Percentiles rank a stretch among this genome's conserved stretches.
phyloP scores from a whole-genome alignment of 2,888 invertebrate genomes.

The Lasioglossum marginatum region DNA sequence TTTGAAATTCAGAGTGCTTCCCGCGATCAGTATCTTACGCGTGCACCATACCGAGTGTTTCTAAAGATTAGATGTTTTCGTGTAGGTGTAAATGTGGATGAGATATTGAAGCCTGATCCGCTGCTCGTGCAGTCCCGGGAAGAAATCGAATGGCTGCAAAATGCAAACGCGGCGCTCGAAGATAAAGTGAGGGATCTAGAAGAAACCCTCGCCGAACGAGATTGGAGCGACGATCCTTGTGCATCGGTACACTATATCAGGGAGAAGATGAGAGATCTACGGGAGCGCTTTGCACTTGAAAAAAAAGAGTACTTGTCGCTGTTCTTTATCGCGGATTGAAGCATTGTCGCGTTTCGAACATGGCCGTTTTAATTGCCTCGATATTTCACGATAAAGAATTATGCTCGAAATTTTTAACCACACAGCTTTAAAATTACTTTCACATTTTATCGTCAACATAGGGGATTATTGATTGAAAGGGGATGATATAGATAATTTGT shows the following conservation, averaged over 20 bases:
- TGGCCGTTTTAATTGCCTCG: neutral
- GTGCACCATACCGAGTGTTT: slow-evolving; percentile 28
- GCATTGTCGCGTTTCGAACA: neutral
- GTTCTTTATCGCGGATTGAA: neutral
- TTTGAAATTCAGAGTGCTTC: slow-evolving; percentile 31
- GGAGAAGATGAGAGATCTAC: slow-evolving; percentile 73
- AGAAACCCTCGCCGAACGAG: slow-evolving; percentile 76
- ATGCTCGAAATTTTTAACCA: no score
- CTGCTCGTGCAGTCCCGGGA: slow-evolving; percentile 76
- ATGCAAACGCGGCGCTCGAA: slow-evolving; percentile 73
- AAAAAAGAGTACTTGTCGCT: slow-evolving; percentile 74
- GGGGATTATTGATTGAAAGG: no score
- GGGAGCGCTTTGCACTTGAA: slow-evolving; percentile 71
- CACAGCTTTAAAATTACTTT: no score
- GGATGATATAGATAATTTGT: neutral
- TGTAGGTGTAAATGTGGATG: slow-evolving; percentile 74
- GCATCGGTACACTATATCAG: slow-evolving; percentile 70
- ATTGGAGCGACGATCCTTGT: slow-evolving; percentile 73
- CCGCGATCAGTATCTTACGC: slow-evolving; percentile 26
- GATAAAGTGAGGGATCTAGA: slow-evolving; percentile 76
- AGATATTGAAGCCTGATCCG: slow-evolving; percentile 76
- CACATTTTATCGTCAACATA: no score
- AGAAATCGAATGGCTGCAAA: slow-evolving; percentile 77
- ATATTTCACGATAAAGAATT: neutral
- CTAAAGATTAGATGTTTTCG: slow-evolving; percentile 50